A percentile compares a stretch with the other conserved stretches of the same genome.
phyloP scores from a whole-genome alignment of 2,888 invertebrate species.

The Drosophila birchii region DNA sequence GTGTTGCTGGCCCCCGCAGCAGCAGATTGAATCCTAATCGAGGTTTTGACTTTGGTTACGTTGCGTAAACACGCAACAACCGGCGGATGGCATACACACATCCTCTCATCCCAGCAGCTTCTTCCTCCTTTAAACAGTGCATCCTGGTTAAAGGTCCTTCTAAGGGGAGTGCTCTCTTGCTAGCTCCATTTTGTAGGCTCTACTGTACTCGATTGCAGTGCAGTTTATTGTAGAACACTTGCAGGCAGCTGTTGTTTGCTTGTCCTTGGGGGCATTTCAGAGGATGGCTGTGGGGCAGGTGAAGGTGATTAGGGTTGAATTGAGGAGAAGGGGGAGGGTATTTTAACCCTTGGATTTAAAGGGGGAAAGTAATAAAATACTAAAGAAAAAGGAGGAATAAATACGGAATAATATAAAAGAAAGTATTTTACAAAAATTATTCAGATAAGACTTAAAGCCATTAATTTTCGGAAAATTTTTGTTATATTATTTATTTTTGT shows the following conservation, averaged over 20 bases:
- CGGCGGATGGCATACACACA: slow-evolving; percentile 52
- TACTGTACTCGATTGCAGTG: slow-evolving; percentile 28
- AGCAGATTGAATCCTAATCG: slow-evolving; percentile 83
- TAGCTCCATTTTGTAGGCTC: not conserved
- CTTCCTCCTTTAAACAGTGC: slow-evolving; percentile 19
- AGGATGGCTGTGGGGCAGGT: slow-evolving; percentile 31
- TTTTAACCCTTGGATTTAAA: slow-evolving; percentile 13
- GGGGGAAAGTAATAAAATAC: not conserved
- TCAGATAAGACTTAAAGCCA: rapidly evolving
- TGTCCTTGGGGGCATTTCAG: slow-evolving; percentile 40
- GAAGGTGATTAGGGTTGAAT: slow-evolving; percentile 44
- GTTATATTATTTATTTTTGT: too few relatives aligned
- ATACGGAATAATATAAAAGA: not conserved
- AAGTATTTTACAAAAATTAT: not conserved
- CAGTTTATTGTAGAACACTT: slow-evolving; percentile 78
- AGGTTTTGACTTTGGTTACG: slow-evolving; percentile 84
- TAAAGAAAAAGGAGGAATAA: not conserved
- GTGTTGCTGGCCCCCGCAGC: slow-evolving; percentile 49
- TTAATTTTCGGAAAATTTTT: not conserved
- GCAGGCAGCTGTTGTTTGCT: slow-evolving; percentile 60
- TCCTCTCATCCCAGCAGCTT: not conserved
- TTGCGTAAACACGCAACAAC: slow-evolving; percentile 84
- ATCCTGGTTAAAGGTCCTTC: not conserved
- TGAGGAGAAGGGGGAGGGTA: slow-evolving; percentile 33
- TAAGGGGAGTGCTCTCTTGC: too few relatives aligned